A percentile compares a stretch with the other conserved stretches of the same genome.
Evolutionary conservation across 2,888 invertebrate species (phyloP).

Genomic region (Hylaea fasciaria): DNA sequence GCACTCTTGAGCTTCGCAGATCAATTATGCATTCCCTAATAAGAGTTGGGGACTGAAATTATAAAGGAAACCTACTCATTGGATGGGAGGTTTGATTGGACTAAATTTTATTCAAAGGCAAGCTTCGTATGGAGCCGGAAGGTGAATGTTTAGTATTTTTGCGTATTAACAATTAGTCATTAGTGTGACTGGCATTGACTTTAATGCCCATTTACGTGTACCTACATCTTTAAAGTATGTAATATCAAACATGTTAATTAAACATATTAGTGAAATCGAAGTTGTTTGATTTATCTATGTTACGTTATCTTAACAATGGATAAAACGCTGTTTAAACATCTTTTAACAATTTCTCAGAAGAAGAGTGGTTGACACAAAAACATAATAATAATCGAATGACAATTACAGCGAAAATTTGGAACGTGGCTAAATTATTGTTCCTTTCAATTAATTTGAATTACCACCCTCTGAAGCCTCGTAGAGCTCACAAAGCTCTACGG

Average conservation of each 20-base stretch:
- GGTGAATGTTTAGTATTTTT: not conserved
- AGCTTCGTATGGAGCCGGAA: constrained; percentile 21
- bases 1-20: constrained; percentile 54
- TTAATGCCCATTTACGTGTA: no score
- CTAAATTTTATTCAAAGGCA: constrained; percentile 47
- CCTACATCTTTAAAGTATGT: no score
- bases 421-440: constrained; percentile 10
- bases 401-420: constrained; percentile 7
- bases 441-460: constrained; percentile 26
- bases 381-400: not conserved
- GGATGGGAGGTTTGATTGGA: constrained; percentile 49
- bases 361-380: not conserved
- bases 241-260: no score
- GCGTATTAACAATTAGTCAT: no score
- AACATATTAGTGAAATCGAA: no score
- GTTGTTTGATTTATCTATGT: no score
- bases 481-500: constrained; percentile 35
- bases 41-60: constrained; percentile 60
- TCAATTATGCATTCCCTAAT: constrained; percentile 68
- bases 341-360: no score
- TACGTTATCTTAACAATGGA: no score
- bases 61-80: constrained; percentile 52
- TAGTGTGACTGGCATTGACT: no score
- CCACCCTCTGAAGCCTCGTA: constrained; percentile 4
- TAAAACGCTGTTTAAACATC: no score